phyloP scores from a whole-genome alignment of 30 jellyfish, hydroid and myxozoan species.

The Aurelia coerulea region DNA sequence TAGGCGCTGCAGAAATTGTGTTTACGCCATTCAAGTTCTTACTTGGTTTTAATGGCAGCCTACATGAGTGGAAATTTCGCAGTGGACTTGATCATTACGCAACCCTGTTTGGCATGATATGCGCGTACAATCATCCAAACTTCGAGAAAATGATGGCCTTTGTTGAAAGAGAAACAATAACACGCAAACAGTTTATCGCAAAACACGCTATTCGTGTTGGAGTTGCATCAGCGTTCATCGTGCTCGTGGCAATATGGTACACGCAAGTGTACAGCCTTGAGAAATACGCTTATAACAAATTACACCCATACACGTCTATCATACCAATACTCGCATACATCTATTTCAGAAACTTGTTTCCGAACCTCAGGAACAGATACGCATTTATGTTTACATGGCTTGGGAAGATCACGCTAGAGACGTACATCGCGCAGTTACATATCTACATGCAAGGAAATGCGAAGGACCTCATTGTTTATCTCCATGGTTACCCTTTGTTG shows the following conservation, averaged over 20 bases:
- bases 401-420: conserved; percentile 95
- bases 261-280: conserved; percentile 62
- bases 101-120: conserved; percentile 91
- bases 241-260: conserved; percentile 66
- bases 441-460: conserved; percentile 93
- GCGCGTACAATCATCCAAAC: conserved; percentile 94
- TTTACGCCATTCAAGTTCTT: conserved; percentile 78
- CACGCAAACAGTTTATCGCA: not conserved
- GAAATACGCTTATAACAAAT: conserved; percentile 79
- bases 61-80: conserved; percentile 97
- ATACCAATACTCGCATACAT: conserved; percentile 83
- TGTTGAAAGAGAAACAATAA: conserved; percentile 34
- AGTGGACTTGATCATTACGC: conserved; percentile 92
- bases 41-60: conserved; percentile 58
- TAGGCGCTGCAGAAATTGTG: conserved; percentile 75
- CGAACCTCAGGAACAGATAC: conserved; percentile 63
- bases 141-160: conserved; percentile 49
- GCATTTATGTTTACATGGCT: conserved; percentile 77
- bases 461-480: conserved; percentile 72
- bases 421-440: conserved; percentile 91
- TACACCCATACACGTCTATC: conserved; percentile 93
- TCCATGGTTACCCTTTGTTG: conserved; percentile 78
- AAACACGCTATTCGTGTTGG: conserved; percentile 18
- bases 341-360: conserved; percentile 60
- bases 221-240: conserved; percentile 11